A percentile compares a stretch with the other conserved stretches of the same genome.
Conservation (phyloP, 37 sponge, comb jelly and placozoan species). For the Cladorhizidae sp. region DNA sequence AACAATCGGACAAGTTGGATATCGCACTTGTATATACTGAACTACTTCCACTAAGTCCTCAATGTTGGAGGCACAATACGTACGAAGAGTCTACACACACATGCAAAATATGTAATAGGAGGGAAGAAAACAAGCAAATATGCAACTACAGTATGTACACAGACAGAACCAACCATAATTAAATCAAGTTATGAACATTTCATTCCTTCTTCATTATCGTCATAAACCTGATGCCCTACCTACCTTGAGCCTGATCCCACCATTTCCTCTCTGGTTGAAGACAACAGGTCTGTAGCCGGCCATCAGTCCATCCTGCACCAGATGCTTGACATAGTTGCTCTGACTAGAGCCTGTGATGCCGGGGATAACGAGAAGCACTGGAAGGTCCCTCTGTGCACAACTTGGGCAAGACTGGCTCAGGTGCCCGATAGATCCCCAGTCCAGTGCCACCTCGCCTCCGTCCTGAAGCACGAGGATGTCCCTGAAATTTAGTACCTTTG, state of each 20-base stretch:
- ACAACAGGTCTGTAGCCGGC: constrained; percentile 63
- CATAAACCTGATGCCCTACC: no score
- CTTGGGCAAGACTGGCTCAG: background rate
- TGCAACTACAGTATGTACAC: background rate
- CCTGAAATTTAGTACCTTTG: no score
- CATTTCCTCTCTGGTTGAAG: constrained; percentile 71
- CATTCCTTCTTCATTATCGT: background rate
- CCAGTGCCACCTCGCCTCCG: constrained; percentile 79
- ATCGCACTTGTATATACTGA: constrained; percentile 20
- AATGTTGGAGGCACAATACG: constrained; percentile 64
- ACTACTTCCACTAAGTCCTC: constrained; percentile 67
- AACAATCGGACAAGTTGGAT: constrained; percentile 66
- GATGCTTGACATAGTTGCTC: constrained; percentile 53
- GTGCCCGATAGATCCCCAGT: constrained; percentile 42
- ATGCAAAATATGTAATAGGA: no score
- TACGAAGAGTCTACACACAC: constrained; percentile 54
- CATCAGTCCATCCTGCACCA: constrained; percentile 56
- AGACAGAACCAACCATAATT: background rate
- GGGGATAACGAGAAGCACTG: constrained; percentile 62
- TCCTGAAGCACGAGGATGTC: constrained; percentile 55
- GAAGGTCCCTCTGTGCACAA: background rate
- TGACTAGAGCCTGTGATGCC: constrained; percentile 53
- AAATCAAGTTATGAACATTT: no score
- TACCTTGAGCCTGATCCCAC: constrained; percentile 47
- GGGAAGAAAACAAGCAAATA: background rate